Conservation (phyloP, 1,140 invertebrate species). For the Bemisia tabaci region DNA sequence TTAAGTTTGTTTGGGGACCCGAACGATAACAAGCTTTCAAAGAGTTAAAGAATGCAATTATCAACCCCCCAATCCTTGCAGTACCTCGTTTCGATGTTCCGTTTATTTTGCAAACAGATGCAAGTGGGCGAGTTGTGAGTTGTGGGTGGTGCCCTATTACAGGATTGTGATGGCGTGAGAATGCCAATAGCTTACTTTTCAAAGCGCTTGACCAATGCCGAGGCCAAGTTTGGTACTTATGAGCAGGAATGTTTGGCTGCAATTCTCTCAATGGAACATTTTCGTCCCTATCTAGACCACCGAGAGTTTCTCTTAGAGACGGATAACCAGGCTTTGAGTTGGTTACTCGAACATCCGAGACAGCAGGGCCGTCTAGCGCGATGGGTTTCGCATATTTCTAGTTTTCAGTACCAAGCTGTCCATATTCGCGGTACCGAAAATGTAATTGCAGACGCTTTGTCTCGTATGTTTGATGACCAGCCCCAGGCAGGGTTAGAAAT, state of each 20-base stretch:
- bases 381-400: no score
- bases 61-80: not conserved
- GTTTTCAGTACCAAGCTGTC: no score
- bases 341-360: no score
- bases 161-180: not conserved
- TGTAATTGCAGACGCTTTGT: no score
- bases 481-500: no score
- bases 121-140: not conserved
- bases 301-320: no score
- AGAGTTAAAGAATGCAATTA: not conserved
- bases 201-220: not conserved
- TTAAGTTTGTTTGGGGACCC: not conserved
- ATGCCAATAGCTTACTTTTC: not conserved
- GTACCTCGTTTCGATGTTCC: not conserved
- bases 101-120: not conserved
- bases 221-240: not conserved
- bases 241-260: not conserved
- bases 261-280: not conserved
- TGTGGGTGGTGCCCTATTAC: not conserved
- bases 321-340: no score
- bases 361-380: no score
- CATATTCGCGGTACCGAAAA: no score
- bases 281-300: no score
- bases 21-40: not conserved
- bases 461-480: no score